Base-by-base conservation (phyloP, 2,113 vertebrate genomes). In the Meleagris gallopavo region DNA sequence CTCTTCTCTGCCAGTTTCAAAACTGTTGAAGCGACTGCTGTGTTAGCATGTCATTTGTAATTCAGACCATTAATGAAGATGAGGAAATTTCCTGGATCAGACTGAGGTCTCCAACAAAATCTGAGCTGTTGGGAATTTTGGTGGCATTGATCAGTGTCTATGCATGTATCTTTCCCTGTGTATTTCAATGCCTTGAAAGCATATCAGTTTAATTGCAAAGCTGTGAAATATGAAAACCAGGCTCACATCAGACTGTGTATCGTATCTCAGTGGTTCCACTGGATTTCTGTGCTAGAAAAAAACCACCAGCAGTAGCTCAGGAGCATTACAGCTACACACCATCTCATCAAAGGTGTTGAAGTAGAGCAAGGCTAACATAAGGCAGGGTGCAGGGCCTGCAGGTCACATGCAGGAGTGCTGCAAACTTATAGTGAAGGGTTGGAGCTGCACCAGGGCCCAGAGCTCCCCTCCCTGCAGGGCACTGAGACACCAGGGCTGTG, bases 271-370 rank as follows among this genome's bases (percentile, higher is more conserved):
- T 78, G 21, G 24, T 25, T 46, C 86, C 45, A 52, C 3, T 48
- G 60, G n/a, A 4, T 60, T 82, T 94, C 61, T 73, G 34, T 55
- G 30, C 65, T 16, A 22, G 62, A 65, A 52, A 8, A n/a, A 75
- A 22, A 54, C 22, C 1, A 0, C 0, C 20, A 58, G 6, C 38
- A 32, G 6, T 5, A 69, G 24, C 13, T 89, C 27, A 48, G 20
- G 11, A 71, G 36, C 2, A 11, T 15, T 14, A 25, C 8, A 69
- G 66, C 50, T 46, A 41, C 1, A 6, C 8, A 13, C 5, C 36
- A 25, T 5, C 52, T 74, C 14, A 66, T 24, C 30, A n/a, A 52
- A 66, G 36, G 11, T 3, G 9, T 22, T 40, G 8, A 22, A 70
- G 67, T 0, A 46, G 4, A 41, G 18, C 17, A 7, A 75, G 19